Percentiles rank a stretch among this genome's conserved stretches.
Evolutionary conservation across 2,888 invertebrate genomes (phyloP).

Genomic region (Hyposoter dolosus): DNA sequence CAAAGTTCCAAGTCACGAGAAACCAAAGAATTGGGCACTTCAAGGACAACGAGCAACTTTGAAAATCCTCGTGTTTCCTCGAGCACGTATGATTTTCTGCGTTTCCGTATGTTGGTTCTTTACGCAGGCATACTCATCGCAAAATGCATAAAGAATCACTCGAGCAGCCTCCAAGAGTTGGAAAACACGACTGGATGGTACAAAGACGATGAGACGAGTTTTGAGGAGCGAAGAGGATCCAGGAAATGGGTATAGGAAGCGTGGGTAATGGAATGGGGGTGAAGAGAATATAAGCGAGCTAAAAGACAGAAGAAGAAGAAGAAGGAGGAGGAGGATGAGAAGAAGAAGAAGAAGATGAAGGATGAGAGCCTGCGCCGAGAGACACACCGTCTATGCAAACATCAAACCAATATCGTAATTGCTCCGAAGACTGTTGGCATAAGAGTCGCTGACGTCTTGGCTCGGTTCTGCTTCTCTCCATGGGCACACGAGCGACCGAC

Average conservation of each 20-base stretch:
- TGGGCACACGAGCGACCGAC: conserved; percentile 5
- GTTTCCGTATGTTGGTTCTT: background rate
- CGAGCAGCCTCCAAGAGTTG: background rate
- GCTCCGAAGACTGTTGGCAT: conserved; percentile 78
- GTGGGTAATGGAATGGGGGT: conserved; percentile 37
- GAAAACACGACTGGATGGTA: conserved; percentile 10
- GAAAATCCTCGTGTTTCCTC: background rate
- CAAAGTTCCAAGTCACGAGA: background rate
- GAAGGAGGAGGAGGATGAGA: conserved; percentile 20
- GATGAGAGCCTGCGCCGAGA: conserved; percentile 42
- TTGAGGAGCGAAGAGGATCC: background rate
- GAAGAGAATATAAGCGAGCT: conserved; percentile 41
- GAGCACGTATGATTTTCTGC: background rate
- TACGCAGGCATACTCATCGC: conserved; percentile 6
- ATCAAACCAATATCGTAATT: conserved; percentile 81
- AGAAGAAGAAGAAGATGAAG: conserved; percentile 24
- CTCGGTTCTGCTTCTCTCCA: conserved; percentile 48
- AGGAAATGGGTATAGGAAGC: conserved; percentile 9
- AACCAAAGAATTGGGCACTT: background rate
- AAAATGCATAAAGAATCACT: conserved; percentile 37
- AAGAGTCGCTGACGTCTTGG: conserved; percentile 74
- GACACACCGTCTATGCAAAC: conserved; percentile 76
- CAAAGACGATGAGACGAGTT: conserved; percentile 33
- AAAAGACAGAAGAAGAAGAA: conserved; percentile 43
- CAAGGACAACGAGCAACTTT: background rate